These are phyloP conservation scores for Malurus melanocephalus DNA, from an alignment of 2,113 vertebrate species.

Conservation along the genomic window DNA sequence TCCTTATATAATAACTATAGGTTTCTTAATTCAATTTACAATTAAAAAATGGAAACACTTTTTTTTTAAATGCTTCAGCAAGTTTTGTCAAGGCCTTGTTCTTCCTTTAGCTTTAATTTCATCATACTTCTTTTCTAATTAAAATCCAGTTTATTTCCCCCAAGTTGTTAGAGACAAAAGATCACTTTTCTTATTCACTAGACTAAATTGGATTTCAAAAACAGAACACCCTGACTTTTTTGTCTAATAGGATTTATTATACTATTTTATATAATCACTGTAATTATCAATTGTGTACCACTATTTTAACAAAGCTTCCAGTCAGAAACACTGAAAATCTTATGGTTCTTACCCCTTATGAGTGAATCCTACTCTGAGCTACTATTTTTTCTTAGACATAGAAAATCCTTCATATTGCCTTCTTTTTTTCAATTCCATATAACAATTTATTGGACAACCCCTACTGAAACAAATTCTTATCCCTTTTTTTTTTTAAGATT, in stretches of 20 bases:
- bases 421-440: not conserved
- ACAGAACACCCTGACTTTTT: slow-evolving; percentile 3
- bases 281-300: not conserved
- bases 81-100: slow-evolving; percentile 8
- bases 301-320: slow-evolving; percentile 6
- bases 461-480: not conserved
- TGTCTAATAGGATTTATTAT: slow-evolving; percentile 19
- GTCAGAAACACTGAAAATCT: not conserved
- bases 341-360: not conserved
- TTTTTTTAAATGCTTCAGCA: not conserved
- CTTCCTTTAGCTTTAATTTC: slow-evolving; percentile 21
- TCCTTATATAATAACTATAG: not conserved
- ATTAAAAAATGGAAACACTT: not conserved
- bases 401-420: not conserved
- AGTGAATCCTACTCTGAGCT: not conserved
- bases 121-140: slow-evolving; percentile 38
- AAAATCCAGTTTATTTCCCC: slow-evolving; percentile 54
- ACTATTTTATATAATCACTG: not conserved
- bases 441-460: not conserved
- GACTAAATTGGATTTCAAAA: slow-evolving; percentile 42
- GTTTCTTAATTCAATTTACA: slow-evolving; percentile 21
- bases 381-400: not conserved
- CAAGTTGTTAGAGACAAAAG: slow-evolving; percentile 42
- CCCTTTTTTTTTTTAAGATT: not conserved
- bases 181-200: not conserved